Percentiles rank a stretch among this genome's conserved stretches.
Conservation (phyloP, 2,888 invertebrate species). For the Cinara cedri region DNA sequence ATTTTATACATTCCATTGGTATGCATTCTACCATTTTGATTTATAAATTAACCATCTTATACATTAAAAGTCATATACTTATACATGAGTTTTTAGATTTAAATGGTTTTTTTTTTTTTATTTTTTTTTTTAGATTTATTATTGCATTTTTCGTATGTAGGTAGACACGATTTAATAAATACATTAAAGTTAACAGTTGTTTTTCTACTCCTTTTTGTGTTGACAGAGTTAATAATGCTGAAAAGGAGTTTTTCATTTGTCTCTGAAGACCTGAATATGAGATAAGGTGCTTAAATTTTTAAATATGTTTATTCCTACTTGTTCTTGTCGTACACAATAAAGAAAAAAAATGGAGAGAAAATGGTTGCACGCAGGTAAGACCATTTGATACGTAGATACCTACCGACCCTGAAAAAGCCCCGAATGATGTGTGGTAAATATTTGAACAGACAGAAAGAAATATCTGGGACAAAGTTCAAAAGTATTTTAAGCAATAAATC, state of each 20-base stretch:
- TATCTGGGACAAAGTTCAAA: slow-evolving; percentile 38
- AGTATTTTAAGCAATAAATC: slow-evolving; percentile 33
- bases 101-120: background rate
- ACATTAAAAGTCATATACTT: too few species aligned
- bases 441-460: slow-evolving; percentile 43
- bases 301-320: slow-evolving; percentile 31
- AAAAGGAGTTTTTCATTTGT: slow-evolving; percentile 4
- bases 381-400: too few species aligned
- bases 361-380: too few species aligned
- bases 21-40: too few species aligned
- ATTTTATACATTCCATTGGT: too few species aligned
- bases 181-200: slow-evolving; percentile 8
- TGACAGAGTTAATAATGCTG: slow-evolving; percentile 8
- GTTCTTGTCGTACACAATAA: background rate
- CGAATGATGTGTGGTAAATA: slow-evolving; percentile 37
- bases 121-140: too few species aligned
- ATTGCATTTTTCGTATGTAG: too few species aligned
- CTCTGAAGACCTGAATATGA: background rate
- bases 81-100: background rate
- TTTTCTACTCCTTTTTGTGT: background rate
- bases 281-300: slow-evolving; percentile 20
- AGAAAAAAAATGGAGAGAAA: slow-evolving; percentile 19
- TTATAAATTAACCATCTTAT: too few species aligned
- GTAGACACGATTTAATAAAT: too few species aligned
- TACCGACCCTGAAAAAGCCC: background rate